phyloP scores from a whole-genome alignment of 2,797 vertebrate species.

The Sitta carolinensis region DNA sequence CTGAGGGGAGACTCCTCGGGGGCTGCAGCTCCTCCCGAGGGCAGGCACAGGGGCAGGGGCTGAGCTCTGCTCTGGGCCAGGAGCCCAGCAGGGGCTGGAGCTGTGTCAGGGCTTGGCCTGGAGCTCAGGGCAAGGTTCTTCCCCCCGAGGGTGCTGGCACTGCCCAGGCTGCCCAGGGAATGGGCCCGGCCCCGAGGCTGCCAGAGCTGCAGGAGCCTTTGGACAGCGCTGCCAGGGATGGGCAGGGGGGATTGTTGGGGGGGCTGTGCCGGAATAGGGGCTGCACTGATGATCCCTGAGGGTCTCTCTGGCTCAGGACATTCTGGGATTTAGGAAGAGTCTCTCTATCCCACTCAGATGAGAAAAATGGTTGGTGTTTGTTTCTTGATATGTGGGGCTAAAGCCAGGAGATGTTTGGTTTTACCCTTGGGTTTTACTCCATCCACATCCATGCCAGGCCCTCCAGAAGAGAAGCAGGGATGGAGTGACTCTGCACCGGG shows the following conservation, averaged over 20 bases:
- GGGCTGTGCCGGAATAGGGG: rapidly evolving
- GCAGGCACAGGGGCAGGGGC: no score
- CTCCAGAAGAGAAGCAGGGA: neutral
- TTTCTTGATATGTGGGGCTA: neutral
- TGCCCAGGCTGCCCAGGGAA: neutral
- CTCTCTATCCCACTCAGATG: neutral
- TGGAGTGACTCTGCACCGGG: rapidly evolving
- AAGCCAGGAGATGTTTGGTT: neutral
- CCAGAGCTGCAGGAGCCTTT: neutral
- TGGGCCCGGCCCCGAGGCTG: neutral
- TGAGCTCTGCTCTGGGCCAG: no score
- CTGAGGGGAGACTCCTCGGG: no score
- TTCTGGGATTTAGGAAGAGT: neutral
- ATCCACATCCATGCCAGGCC: neutral
- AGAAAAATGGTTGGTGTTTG: neutral
- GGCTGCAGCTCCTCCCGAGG: no score
- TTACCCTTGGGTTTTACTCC: neutral
- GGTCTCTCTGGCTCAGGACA: neutral
- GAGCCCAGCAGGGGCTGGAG: no score
- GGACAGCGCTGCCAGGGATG: neutral
- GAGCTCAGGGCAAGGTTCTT: no score
- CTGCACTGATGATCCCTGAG: rapidly evolving
- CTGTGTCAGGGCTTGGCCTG: no score
- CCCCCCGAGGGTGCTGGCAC: neutral
- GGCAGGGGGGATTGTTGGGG: neutral